phyloP scores from a whole-genome alignment of 2,888 invertebrate species.

The Cybosia mesomella region DNA sequence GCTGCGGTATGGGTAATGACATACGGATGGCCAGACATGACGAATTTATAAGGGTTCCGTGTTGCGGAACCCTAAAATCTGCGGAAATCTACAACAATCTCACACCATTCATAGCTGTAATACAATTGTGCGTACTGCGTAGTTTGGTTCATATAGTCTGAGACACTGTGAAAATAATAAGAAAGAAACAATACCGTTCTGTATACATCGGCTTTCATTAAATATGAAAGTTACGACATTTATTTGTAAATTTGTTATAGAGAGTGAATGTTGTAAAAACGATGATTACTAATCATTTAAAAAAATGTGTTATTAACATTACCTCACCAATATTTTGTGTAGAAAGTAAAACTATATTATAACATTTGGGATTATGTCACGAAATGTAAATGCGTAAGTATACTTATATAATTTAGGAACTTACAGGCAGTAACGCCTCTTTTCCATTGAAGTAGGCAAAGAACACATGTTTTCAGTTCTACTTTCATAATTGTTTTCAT shows the following conservation, averaged over 20 bases:
- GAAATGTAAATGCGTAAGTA: neutral
- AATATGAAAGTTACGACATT: conserved; percentile 58
- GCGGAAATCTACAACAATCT: conserved; percentile 39
- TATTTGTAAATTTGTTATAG: conserved; percentile 31
- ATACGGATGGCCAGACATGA: too few relatives aligned
- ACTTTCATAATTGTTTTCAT: too few relatives aligned
- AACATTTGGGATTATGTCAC: neutral
- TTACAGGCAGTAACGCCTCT: neutral
- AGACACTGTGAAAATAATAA: conserved; percentile 52
- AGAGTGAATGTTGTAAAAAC: conserved; percentile 25
- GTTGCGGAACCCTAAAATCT: too few relatives aligned
- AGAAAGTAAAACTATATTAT: too few relatives aligned
- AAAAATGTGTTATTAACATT: neutral
- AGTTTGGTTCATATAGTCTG: conserved; percentile 31
- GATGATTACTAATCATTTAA: conserved; percentile 22
- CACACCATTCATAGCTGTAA: conserved; percentile 41
- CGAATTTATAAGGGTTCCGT: too few relatives aligned
- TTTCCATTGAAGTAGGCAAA: too few relatives aligned
- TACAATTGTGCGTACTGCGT: conserved; percentile 45
- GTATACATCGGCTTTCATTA: conserved; percentile 52
- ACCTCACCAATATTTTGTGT: neutral
- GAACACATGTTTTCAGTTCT: too few relatives aligned
- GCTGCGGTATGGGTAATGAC: too few relatives aligned
- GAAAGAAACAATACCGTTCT: conserved; percentile 63
- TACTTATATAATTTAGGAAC: neutral